phyloP scores from a whole-genome alignment of 2,888 invertebrate genomes.

The Drosophila pseudotakahashii region DNA sequence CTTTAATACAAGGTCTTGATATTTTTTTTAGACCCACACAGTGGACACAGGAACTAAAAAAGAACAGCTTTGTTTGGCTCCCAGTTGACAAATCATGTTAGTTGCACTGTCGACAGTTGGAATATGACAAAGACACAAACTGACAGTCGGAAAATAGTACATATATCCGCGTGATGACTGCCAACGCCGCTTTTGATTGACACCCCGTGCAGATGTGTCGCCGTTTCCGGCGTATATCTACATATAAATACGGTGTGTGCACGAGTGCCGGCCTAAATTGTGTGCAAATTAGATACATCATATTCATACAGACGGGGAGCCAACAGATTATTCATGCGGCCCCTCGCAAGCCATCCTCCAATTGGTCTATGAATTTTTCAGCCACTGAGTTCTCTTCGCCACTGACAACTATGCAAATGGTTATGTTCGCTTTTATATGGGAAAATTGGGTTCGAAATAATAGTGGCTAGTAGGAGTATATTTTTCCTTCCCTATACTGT shows the following conservation, averaged over 20 bases:
- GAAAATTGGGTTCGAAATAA: not conserved
- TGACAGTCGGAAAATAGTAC: slow-evolving; percentile 16
- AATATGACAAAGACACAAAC: slow-evolving; percentile 27
- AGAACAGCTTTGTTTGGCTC: slow-evolving; percentile 44
- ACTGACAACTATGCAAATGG: slow-evolving; percentile 70
- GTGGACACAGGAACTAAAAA: slow-evolving; percentile 44
- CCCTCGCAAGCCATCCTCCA: slow-evolving; percentile 31
- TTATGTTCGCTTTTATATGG: not conserved
- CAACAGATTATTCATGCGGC: slow-evolving; percentile 38
- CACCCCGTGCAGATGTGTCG: slow-evolving; percentile 45
- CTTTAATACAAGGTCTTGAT: too few relatives aligned
- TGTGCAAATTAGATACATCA: slow-evolving; percentile 63
- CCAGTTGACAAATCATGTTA: slow-evolving; percentile 68
- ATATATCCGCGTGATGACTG: slow-evolving; percentile 46
- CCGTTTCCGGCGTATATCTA: slow-evolving; percentile 1
- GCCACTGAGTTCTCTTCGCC: slow-evolving; percentile 1
- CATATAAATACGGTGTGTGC: slow-evolving; percentile 1
- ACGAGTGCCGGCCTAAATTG: slow-evolving; percentile 30
- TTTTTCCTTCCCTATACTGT: too few relatives aligned
- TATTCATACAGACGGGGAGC: slow-evolving; percentile 49
- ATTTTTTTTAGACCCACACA: not conserved
- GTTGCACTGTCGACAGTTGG: slow-evolving; percentile 46
- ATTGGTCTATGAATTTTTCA: slow-evolving; percentile 74
- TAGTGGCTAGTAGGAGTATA: not conserved
- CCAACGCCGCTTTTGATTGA: slow-evolving; percentile 64